Base-by-base conservation (phyloP, 2,888 invertebrate genomes). In the Kryphioiulus occultus region DNA sequence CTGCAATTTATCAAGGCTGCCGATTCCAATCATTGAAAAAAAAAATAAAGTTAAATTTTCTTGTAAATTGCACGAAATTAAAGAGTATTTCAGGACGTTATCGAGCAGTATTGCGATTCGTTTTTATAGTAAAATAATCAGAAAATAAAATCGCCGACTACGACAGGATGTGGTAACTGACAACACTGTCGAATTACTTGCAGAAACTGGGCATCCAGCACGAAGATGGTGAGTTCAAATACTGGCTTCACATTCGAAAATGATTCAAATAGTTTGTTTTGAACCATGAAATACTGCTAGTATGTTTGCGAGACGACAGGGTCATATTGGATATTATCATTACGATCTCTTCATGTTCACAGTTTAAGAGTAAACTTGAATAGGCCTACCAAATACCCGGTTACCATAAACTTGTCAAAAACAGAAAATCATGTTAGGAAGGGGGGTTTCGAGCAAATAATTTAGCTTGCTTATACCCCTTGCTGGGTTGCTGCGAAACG, bases 191-290 rank as follows among this genome's bases (percentile, higher is more conserved):
- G 68, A 68, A 68, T 68, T 68, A 68, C 68, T 68, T 68, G 68
- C 68, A 68, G 68, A 68, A 68, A 68, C 68, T 47, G 47, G 47
- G 47, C 47, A 47, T 47, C 47, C 47, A 10, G 26, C 26, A 68
- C 68, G 68, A 68, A 68, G 68, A 68, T 68, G 68, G 68, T 68
- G 68, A 68, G 68, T 68, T 68, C 10, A 26, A 68, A 68, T 26
- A 68, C 22, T 68, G n/a, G 22, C 22, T 68, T 68, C 26, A 68
- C 7, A 22, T 68, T 68, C 0, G 12, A 68, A 68, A 68, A 68
- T 26, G 68, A 22, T 68, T 68, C 22, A 68, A 68, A 26, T 47
- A 47, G 17, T 26, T 68, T 68, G 7, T n/a, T n/a, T 59, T 59
- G 59, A 3, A n/a, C 19, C 22, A 26, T 7, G 4, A 68, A 68